Evolutionary conservation across 2,888 invertebrate species (phyloP).

Genomic region (Tuta absoluta): DNA sequence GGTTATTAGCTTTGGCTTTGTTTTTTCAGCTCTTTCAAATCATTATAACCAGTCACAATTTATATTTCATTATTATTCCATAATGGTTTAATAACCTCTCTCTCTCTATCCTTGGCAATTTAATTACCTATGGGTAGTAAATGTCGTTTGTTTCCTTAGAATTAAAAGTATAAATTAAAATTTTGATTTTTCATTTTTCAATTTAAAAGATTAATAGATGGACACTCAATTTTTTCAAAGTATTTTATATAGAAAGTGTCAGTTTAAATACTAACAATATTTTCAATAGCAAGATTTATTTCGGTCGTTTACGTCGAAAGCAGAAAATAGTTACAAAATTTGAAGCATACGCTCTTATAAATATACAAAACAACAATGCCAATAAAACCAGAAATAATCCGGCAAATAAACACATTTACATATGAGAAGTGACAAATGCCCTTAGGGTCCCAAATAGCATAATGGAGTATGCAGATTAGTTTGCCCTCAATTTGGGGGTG

Average conservation of each 20-base stretch:
- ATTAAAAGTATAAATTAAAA: no score
- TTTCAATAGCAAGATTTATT: background rate
- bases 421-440: conserved; percentile 50
- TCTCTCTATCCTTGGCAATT: no score
- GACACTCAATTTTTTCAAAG: no score
- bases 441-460: conserved; percentile 48
- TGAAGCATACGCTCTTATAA: conserved; percentile 20
- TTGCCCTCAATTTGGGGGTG: conserved; percentile 51
- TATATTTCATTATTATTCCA: conserved; percentile 11
- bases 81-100: background rate
- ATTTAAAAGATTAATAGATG: no score
- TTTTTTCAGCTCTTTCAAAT: background rate
- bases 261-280: no score
- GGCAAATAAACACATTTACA: conserved; percentile 70
- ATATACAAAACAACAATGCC: conserved; percentile 20
- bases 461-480: conserved; percentile 71
- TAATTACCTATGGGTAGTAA: background rate
- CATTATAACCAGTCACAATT: conserved; percentile 10
- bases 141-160: no score
- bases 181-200: no score
- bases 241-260: no score
- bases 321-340: background rate
- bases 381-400: conserved; percentile 59
- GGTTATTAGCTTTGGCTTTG: conserved; percentile 7
- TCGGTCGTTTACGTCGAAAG: background rate